These are phyloP conservation scores for Hypocryptadius cinnamomeus DNA, from an alignment of 2,113 vertebrate genomes.

Conservation along the genomic window DNA sequence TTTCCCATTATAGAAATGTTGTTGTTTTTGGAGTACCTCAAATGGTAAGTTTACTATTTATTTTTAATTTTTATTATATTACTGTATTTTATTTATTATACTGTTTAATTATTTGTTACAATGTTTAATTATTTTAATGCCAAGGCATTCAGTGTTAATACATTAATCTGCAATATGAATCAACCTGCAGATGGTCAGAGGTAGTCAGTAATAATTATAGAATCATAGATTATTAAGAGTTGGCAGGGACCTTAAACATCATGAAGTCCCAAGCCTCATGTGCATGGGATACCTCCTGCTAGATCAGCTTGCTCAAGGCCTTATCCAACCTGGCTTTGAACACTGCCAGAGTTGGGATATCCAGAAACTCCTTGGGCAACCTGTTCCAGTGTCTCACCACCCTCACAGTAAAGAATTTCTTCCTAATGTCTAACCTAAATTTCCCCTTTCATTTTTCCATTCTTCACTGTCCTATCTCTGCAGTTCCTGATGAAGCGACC, in stretches of 20 bases:
- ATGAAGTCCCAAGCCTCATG: fast-evolving
- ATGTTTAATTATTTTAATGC: neutral
- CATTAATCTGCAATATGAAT: neutral
- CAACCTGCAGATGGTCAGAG: neutral
- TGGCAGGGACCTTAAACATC: neutral
- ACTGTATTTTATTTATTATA: neutral
- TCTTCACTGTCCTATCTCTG: neutral
- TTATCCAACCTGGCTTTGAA: neutral
- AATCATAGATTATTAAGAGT: neutral
- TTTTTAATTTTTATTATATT: neutral
- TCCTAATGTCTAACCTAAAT: neutral
- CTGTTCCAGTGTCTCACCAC: neutral
- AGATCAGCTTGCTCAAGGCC: neutral
- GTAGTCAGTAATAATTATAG: neutral
- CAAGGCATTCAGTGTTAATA: neutral
- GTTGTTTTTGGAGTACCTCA: slow-evolving; percentile 95
- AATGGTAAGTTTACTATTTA: slow-evolving; percentile 80
- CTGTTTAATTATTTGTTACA: neutral
- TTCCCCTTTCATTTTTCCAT: neutral
- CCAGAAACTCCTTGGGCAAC: neutral
- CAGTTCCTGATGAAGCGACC: neutral
- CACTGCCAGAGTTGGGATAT: neutral
- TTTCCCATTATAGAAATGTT: slow-evolving; percentile 83
- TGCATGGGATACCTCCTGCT: neutral
- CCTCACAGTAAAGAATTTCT: neutral